A percentile compares a stretch with the other conserved stretches of the same genome.
Conservation (phyloP, 2,888 invertebrate genomes). For the Molorchus minor region DNA sequence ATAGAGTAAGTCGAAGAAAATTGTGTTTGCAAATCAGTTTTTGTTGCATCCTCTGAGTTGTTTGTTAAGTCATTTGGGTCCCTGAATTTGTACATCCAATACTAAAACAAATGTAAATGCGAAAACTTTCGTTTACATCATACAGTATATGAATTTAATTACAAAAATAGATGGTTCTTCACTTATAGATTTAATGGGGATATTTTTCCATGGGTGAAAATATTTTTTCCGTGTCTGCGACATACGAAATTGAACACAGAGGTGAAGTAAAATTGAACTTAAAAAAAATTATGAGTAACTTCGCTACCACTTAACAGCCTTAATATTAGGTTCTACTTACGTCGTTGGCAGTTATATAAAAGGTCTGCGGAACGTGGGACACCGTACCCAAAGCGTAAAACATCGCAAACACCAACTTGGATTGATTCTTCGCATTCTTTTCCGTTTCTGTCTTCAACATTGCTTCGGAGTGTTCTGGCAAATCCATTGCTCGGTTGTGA, state of each 20-base stretch:
- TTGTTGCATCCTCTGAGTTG: not conserved
- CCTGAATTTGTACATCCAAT: conserved; percentile 37
- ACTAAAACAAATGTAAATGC: conserved; percentile 23
- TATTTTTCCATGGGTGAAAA: too few species aligned
- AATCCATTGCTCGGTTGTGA: too few species aligned
- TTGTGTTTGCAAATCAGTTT: conserved; percentile 2
- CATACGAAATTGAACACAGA: too few species aligned
- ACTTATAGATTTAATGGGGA: too few species aligned
- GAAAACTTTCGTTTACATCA: not conserved
- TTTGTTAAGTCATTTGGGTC: conserved; percentile 17
- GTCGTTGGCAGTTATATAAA: conserved; percentile 19
- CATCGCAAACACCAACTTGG: not conserved
- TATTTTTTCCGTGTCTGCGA: too few species aligned
- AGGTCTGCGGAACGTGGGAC: conserved; percentile 2
- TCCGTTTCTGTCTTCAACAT: not conserved
- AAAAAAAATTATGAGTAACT: too few species aligned
- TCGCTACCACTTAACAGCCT: too few species aligned
- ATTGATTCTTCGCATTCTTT: not conserved
- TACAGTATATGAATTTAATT: too few species aligned
- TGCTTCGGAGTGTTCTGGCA: too few species aligned
- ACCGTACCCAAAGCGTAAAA: conserved; percentile 13
- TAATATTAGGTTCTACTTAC: not conserved
- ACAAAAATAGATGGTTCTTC: too few species aligned
- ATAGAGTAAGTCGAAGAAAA: not conserved
- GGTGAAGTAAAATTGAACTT: too few species aligned